Conservation (phyloP, 2,888 invertebrate species). For the Nomada fabriciana region DNA sequence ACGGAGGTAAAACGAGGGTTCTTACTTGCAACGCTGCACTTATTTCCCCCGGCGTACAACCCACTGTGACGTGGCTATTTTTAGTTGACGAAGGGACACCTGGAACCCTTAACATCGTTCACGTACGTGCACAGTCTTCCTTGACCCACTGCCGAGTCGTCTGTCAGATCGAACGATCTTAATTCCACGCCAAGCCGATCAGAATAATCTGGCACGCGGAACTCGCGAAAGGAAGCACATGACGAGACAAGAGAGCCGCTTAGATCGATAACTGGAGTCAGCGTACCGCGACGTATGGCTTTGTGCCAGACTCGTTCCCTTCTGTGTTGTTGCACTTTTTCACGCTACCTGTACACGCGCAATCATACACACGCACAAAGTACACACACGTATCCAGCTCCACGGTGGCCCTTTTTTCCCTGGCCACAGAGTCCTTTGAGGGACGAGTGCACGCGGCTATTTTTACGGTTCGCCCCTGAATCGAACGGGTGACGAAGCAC, state of each 20-base stretch:
- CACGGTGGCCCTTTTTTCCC: conserved; percentile 12
- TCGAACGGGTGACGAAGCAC: conserved; percentile 62
- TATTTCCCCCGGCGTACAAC: no score
- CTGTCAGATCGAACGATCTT: conserved; percentile 53
- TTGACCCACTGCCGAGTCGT: conserved; percentile 47
- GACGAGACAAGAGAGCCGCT: conserved; percentile 30
- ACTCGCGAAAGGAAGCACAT: conserved; percentile 14
- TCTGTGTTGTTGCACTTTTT: conserved; percentile 65
- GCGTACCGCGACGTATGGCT: conserved; percentile 65
- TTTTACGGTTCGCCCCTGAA: conserved; percentile 50
- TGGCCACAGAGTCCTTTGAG: conserved; percentile 12
- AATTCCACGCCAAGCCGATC: conserved; percentile 40
- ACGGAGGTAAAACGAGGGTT: no score
- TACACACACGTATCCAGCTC: neutral
- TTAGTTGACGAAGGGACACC: neutral
- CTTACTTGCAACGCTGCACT: neutral
- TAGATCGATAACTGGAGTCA: conserved; percentile 63
- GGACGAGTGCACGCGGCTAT: conserved; percentile 44
- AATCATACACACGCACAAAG: neutral
- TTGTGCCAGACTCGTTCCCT: conserved; percentile 61
- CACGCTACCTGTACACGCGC: conserved; percentile 1
- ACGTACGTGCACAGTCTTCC: conserved; percentile 1
- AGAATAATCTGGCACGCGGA: conserved; percentile 47
- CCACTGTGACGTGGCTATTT: neutral
- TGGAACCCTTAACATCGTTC: neutral